Evolutionary conservation across 35 echinoderm and acorn worm genomes (phyloP).

Genomic region (Lytechinus pictus): DNA sequence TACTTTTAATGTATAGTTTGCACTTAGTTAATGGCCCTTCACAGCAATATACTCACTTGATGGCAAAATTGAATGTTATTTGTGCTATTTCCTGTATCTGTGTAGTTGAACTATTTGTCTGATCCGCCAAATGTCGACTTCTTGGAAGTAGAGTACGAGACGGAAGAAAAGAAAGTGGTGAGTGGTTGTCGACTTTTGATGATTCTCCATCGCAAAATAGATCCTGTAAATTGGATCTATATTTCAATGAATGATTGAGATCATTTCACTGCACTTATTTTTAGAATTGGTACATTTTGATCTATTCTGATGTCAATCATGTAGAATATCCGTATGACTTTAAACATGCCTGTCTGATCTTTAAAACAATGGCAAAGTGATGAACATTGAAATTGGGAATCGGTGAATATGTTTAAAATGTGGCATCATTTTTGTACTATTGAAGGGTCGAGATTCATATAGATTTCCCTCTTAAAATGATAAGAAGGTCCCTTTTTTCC

Average conservation of each 20-base stretch:
- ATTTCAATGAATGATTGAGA: no score
- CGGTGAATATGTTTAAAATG: neutral
- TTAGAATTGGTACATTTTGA: no score
- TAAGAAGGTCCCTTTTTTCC: no score
- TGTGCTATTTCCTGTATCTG: neutral
- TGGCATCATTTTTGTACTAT: neutral
- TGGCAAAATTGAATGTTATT: neutral
- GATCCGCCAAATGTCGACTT: conserved; percentile 97
- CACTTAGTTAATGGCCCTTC: neutral
- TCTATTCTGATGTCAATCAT: no score
- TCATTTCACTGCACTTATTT: no score
- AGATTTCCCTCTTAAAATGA: no score
- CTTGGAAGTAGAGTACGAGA: conserved; percentile 84
- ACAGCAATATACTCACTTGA: neutral
- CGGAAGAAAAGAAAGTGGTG: conserved; percentile 64
- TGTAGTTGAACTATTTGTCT: conserved; percentile 85
- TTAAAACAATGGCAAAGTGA: neutral
- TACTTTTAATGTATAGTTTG: neutral
- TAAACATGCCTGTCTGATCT: neutral
- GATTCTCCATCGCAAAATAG: no score
- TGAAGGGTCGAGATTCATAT: no score
- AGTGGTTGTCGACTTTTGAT: neutral
- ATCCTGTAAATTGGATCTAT: no score
- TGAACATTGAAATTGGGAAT: neutral
- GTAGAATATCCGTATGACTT: neutral